These are phyloP conservation scores for Neodiprion virginianus DNA, from an alignment of 1,140 invertebrate genomes.

Conservation along the genomic window DNA sequence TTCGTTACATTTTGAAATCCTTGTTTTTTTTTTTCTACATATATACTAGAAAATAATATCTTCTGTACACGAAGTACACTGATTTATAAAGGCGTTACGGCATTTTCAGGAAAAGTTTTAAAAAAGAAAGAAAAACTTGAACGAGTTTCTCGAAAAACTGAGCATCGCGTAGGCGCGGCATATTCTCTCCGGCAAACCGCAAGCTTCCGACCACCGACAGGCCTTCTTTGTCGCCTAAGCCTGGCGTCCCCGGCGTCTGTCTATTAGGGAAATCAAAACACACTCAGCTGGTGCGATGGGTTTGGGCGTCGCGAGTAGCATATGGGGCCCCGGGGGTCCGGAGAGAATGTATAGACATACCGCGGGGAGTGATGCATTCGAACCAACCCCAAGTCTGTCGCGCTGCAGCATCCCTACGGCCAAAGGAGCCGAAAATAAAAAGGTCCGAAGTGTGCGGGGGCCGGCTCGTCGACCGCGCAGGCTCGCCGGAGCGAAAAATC, in stretches of 20 bases:
- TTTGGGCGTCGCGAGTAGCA: constrained; percentile 45
- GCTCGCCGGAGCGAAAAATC: constrained; percentile 55
- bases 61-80: too few relatives aligned
- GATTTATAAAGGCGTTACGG: too few relatives aligned
- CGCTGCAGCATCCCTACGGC: too few relatives aligned
- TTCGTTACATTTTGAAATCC: too few relatives aligned
- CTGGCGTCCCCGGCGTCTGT: constrained; percentile 30
- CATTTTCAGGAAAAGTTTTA: too few relatives aligned
- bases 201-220: neutral
- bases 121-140: too few relatives aligned
- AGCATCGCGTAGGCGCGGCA: neutral
- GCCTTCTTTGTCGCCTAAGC: neutral
- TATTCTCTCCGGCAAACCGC: neutral
- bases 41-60: too few relatives aligned
- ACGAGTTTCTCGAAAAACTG: too few relatives aligned
- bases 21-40: too few relatives aligned
- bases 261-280: constrained; percentile 63
- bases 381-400: too few relatives aligned
- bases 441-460: neutral
- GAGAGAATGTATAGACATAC: neutral
- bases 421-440: too few relatives aligned
- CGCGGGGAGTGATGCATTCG: neutral
- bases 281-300: constrained; percentile 38
- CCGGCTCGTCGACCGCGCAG: constrained; percentile 32
- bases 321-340: constrained; percentile 49